Percentiles rank a stretch among this genome's conserved stretches.
phyloP scores from a whole-genome alignment of 2,113 vertebrate species.

The Galemys pyrenaicus region DNA sequence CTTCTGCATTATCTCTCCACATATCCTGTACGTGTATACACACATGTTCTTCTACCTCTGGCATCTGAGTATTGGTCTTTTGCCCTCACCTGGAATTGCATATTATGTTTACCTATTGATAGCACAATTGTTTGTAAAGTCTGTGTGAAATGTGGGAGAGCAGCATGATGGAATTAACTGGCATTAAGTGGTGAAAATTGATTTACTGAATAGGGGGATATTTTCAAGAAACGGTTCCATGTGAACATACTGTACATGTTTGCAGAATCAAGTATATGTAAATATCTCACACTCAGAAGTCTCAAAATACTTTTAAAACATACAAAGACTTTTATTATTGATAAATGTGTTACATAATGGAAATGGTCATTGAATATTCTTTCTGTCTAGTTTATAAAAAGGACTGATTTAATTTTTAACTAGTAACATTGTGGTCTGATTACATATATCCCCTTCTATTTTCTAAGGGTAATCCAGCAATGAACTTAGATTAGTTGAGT shows the following conservation, averaged over 20 bases:
- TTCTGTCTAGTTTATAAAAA: not conserved
- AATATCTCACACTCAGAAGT: not conserved
- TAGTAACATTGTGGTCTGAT: not conserved
- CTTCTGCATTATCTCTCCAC: not conserved
- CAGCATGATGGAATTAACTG: not conserved
- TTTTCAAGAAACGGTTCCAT: not conserved
- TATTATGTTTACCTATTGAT: not conserved
- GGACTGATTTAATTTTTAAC: not conserved
- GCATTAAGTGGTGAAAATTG: slow-evolving; percentile 25
- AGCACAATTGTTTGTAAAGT: not conserved
- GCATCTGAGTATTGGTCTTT: not conserved
- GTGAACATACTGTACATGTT: not conserved
- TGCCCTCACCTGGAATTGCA: not conserved
- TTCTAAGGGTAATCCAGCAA: slow-evolving; percentile 4
- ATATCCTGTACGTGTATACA: not conserved
- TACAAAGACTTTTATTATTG: not conserved
- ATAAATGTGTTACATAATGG: not conserved
- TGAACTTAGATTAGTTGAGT: not conserved
- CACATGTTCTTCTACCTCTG: not conserved
- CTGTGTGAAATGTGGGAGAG: not conserved
- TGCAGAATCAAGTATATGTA: not conserved
- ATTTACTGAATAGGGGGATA: not conserved
- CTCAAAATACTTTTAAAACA: not conserved
- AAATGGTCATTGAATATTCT: not conserved
- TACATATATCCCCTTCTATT: not conserved